Base-by-base conservation (phyloP, 2,888 invertebrate genomes). In the Nysson spinosus region DNA sequence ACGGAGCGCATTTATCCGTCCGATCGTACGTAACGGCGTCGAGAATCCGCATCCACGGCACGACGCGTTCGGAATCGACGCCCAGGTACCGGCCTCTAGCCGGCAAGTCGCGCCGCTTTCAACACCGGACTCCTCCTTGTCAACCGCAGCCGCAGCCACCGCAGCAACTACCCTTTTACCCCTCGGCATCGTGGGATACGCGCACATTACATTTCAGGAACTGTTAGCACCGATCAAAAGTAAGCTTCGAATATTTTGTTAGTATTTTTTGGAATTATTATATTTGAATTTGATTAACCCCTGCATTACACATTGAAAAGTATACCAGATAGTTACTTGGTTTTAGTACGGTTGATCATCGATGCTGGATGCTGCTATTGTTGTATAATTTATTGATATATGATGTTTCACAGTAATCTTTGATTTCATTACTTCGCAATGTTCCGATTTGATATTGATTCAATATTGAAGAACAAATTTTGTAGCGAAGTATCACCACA, bases 191-290 rank as follows among this genome's bases (percentile, higher is more conserved):
- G 76, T 72, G 72, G 82, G 75, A 82, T 75, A 80, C 81, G 80
- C 79, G 83, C 82, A 81, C 83, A 76, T 82, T 81, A 81, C 83
- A 82, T 80, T 85, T 81, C 77, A 79, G 82, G 83, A 86, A 87
- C 79, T 87, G 87, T 87, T 87, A 87, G 87, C 87, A 87, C 84
- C 86, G 81, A 83, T 86, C 85, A 85, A 80, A 84, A 85, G 87
- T 86, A 82, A 78, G 76, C 60, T 20, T n/a, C n/a, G n/a, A n/a
- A 3, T 22, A 2, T 26, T 7, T 14, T n/a, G 11, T 2, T 28
- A 24, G 26, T n/a, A 4, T 1, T n/a, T 1, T 30, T 30, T n/a
- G 30, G 4, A n/a, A 1, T 32, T 5, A 32, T 32, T 32, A 32
- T 12, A 32, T n/a, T n/a, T n/a, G n/a, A n/a, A n/a, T n/a, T n/a